Evolutionary conservation across 2,888 invertebrate genomes (phyloP), one percentile per base, ranked within the genome.

Genomic region (Laothoe populi): DNA sequence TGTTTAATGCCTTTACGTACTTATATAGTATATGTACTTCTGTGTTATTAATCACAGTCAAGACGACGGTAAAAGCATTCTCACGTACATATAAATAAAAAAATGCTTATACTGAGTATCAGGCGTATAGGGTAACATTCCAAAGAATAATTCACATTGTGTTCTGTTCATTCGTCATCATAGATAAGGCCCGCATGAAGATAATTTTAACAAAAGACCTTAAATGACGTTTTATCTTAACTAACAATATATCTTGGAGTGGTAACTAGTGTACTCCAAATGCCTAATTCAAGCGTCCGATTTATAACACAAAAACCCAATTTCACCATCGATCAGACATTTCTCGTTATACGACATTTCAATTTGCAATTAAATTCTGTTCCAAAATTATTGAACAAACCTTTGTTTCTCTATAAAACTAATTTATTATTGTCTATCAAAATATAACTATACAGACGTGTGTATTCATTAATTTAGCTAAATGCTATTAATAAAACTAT

Each of bases 211-310:
- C 40, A 70, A 70, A 67, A 65, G 65, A 38, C 61, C 67, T 63
- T 57, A 64, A 68, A 71, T 66, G 62, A 65, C 63, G 66, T 67
- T 66, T 66, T 66, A 66, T 60, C 58, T 64, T 57, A 45, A 61
- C 60, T 58, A 31, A 67, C 63, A 38, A 66, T 66, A 64, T 64
- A 70, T 63, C 61, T 63, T 69, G 61, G 48, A 4, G 53, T 35
- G 53, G 31, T 11, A 35, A 53, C 11, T 53, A 8, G 8, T 35
- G 0, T 35, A 21, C 53, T 19, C 16, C 16, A 53, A 44, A 44
- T 44, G 19, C 8, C 4, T 8, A 35, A 53, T 11, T 53, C 53
- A 35, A 35, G 0, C 31, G 5, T 19, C 24, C 7, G 24, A 24
- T 48, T 48, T 7, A 53, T 16, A 8, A 53, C n/a, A 24, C 11